These are phyloP conservation scores for Fratercula arctica DNA, from an alignment of 2,797 vertebrate species.

Conservation along the genomic window DNA sequence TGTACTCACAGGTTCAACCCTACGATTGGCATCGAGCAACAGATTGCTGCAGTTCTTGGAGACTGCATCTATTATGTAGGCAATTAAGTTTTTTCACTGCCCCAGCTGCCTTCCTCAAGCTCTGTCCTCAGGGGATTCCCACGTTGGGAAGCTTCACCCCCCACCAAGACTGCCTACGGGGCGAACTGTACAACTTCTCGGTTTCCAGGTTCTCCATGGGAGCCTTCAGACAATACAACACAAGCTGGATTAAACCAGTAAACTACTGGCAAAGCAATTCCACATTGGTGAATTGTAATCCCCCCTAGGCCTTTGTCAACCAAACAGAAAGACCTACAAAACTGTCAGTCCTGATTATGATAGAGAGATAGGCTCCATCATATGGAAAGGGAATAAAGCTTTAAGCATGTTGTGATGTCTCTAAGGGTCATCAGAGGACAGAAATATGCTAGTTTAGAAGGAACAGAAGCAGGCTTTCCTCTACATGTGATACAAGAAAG, in stretches of 20 bases:
- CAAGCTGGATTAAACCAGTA: not conserved
- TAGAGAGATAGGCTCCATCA: not conserved
- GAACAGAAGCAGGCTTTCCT: not conserved
- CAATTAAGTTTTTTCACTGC: conserved; percentile 31
- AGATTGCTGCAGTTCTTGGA: not conserved
- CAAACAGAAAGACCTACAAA: not conserved
- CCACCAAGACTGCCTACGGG: not conserved
- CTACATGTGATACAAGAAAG: accelerated
- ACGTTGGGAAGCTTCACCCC: conserved; percentile 10
- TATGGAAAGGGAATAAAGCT: not conserved
- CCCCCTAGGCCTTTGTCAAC: not conserved
- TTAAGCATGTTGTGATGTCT: not conserved
- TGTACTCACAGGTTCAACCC: not conserved
- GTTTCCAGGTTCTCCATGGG: not conserved
- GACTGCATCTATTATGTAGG: not conserved
- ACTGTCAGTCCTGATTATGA: not conserved
- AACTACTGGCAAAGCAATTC: not conserved
- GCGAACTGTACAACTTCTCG: not conserved
- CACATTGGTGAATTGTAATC: not conserved
- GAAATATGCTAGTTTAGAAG: not conserved
- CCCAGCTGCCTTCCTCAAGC: conserved; percentile 11
- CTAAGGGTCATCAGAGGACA: not conserved
- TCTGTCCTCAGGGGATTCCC: conserved; percentile 42
- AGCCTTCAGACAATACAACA: not conserved
- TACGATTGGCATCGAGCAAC: not conserved